Conservation (phyloP, 2,113 vertebrate species). For the Periophthalmodon schlosseri region DNA sequence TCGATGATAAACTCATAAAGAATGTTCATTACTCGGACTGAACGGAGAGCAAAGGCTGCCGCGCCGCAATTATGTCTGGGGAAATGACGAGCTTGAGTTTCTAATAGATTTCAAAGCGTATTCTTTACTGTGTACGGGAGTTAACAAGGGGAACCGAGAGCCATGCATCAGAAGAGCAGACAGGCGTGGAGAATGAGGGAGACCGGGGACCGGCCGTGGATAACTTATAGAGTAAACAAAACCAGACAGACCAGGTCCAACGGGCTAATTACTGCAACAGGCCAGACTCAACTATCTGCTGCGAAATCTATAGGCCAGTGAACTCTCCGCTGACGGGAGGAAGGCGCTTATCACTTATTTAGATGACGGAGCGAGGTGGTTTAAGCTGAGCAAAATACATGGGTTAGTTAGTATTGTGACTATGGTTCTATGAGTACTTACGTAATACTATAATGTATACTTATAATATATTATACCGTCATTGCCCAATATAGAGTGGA, state of each 20-base stretch:
- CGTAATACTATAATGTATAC: too few species aligned
- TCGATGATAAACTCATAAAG: slow-evolving; percentile 6
- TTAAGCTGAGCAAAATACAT: neutral
- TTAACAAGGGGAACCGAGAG: slow-evolving; percentile 33
- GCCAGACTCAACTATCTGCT: slow-evolving; percentile 43
- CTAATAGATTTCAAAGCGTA: slow-evolving; percentile 26
- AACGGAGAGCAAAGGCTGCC: neutral
- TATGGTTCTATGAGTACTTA: neutral
- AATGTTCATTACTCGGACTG: slow-evolving; percentile 7
- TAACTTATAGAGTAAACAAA: slow-evolving; percentile 41
- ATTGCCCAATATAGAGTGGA: neutral
- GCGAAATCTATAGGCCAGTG: slow-evolving; percentile 26
- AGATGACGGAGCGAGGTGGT: neutral
- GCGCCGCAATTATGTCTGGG: slow-evolving; percentile 4
- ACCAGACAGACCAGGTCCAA: slow-evolving; percentile 1
- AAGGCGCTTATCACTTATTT: neutral
- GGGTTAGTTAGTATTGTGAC: neutral
- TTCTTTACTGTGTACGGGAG: slow-evolving; percentile 9
- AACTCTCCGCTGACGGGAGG: neutral
- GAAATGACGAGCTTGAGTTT: slow-evolving; percentile 5
- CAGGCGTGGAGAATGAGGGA: slow-evolving; percentile 42
- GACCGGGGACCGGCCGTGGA: slow-evolving; percentile 26
- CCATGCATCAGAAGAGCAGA: slow-evolving; percentile 33
- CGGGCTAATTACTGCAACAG: slow-evolving; percentile 47
- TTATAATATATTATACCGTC: neutral